Evolutionary conservation across 2,888 invertebrate species (phyloP), one percentile per base, ranked within the genome.

Genomic region (Meliscaeva auricollis): DNA sequence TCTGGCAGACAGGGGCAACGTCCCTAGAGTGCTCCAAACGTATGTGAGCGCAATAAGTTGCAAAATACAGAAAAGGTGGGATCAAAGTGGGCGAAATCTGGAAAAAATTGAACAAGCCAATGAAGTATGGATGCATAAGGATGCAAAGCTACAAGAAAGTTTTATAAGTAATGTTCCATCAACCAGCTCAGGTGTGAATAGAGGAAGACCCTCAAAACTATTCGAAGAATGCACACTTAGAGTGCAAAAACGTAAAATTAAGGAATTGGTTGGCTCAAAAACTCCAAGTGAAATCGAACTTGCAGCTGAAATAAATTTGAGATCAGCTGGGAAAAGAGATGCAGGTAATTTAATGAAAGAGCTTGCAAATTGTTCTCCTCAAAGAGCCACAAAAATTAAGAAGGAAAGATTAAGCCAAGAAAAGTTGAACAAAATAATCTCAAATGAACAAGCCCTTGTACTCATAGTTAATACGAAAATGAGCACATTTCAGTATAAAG

Each of bases 231-330:
- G 44, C 41, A 54, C 32, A 3, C n/a, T n/a, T n/a, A n/a, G n/a
- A n/a, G n/a, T n/a, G n/a, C n/a, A n/a, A n/a, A n/a, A n/a, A n/a
- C n/a, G n/a, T 11, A 74, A 74, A 46, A 22, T 30, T 5, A 17
- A 44, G 13, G 30, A 46, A 44, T 26, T 32, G 15, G 26, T 60
- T 32, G n/a, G 32, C 22, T 48, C 60, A 50, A n/a, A n/a, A n/a
- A n/a, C n/a, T n/a, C n/a, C n/a, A n/a, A 60, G 30, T n/a, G 62
- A 73, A 52, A 62, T 73, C 35, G 52, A 62, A 52, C n/a, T 52
- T 62, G 73, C 62, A 15, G n/a, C n/a, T n/a, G n/a, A n/a, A n/a
- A n/a, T n/a, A n/a, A n/a, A n/a, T n/a, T n/a, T n/a, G 22, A 26
- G 50, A 54, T 64, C 44, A 30, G 26, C 20, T 64, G 46, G 64